These are phyloP conservation scores for Heterodera filipjevi DNA, from an alignment of 2,888 invertebrate species.

Conservation along the genomic window DNA sequence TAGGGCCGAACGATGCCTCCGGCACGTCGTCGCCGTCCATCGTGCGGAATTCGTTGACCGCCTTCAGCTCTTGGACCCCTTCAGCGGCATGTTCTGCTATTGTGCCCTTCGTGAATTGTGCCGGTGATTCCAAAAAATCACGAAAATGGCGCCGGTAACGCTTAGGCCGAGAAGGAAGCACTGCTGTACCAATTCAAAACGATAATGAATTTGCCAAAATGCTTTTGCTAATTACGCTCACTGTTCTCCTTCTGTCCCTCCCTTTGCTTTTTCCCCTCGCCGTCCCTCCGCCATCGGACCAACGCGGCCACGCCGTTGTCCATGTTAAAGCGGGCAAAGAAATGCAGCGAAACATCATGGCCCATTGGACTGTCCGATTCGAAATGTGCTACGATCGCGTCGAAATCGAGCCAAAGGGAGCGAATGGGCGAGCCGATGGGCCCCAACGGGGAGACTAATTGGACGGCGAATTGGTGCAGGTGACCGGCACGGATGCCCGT, in stretches of 20 bases:
- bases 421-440: slow-evolving; percentile 50
- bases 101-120: background rate
- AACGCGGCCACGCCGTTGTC: slow-evolving; percentile 54
- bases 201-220: background rate
- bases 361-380: background rate
- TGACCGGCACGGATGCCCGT: slow-evolving; percentile 61
- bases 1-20: background rate
- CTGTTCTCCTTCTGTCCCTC: background rate
- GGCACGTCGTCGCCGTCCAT: background rate
- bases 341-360: slow-evolving; percentile 14
- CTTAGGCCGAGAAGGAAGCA: background rate
- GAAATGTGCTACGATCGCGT: slow-evolving; percentile 3
- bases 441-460: slow-evolving; percentile 55
- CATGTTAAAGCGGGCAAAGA: slow-evolving; percentile 50
- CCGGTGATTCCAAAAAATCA: background rate
- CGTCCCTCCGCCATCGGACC: slow-evolving; percentile 42
- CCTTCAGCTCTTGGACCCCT: background rate
- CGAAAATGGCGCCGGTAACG: slow-evolving; percentile 15
- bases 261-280: background rate
- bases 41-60: slow-evolving; percentile 6
- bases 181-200: background rate
- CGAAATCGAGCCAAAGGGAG: slow-evolving; percentile 55
- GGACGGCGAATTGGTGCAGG: slow-evolving; percentile 58
- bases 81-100: background rate
- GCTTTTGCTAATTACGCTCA: background rate